Base-by-base conservation (phyloP, 2,888 invertebrate genomes). In the Melieria picta region DNA sequence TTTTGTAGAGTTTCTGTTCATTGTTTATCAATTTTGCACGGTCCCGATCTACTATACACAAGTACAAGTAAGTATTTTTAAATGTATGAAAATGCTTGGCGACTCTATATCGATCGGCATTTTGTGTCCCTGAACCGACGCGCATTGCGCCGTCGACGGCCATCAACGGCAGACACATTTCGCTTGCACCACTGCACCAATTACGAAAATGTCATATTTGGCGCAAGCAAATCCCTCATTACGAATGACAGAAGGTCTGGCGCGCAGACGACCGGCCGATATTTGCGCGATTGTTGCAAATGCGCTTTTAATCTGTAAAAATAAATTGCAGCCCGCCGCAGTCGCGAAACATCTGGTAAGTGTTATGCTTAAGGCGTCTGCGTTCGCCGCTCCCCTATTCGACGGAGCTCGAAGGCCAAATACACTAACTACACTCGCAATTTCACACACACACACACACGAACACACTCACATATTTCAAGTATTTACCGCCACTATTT, bases 331-430 rank as follows among this genome's bases (percentile, higher is more conserved):
- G 30, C 67, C 30, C 60, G 67, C 60, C 67, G 67, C 50, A 60
- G 67, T 67, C 60, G 60, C 67, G 52, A 48, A 13, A 84, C 83
- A 84, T 84, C 83, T 84, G 83, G 80, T 81, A 80, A 84, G 81
- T 84, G 84, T 84, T 84, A 82, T 75, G 60, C 65, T 65, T 46
- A 30, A 30, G 30, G 1, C 30, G 30, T 30, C 30, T 30, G 30
- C 30, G 30, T 0, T 3, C 3, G 30, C 30, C 30, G 30, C 30
- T 30, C 30, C 30, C 30, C 30, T 3, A 30, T 30, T 13, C 45
- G 80, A 80, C 79, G 77, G 81, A 78, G 74, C 65, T 72, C 75
- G 81, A 82, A 81, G 82, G 81, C 82, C 80, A 76, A 64, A 11
- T 45, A 65, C 69, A 74, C 69, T 45, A 75, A 11, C 10, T 7